These are phyloP conservation scores for Xylota sylvarum DNA, from an alignment of 2,888 invertebrate species.

Conservation along the genomic window DNA sequence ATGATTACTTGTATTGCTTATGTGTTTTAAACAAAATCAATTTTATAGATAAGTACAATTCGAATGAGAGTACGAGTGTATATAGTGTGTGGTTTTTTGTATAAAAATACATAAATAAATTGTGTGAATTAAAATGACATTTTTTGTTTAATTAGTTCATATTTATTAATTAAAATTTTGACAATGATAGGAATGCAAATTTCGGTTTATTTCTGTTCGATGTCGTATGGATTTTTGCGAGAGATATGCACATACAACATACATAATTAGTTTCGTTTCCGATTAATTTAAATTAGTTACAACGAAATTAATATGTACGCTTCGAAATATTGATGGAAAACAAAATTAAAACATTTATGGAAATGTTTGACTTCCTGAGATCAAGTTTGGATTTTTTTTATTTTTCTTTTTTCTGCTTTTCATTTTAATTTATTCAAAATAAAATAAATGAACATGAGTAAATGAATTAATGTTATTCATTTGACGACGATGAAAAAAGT, in stretches of 20 bases:
- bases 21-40: slow-evolving; percentile 45
- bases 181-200: slow-evolving; percentile 79
- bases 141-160: slow-evolving; percentile 67
- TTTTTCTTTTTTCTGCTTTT: slow-evolving; percentile 6
- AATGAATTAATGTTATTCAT: slow-evolving; percentile 48
- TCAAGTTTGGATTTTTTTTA: slow-evolving; percentile 52
- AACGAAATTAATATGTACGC: slow-evolving; percentile 62
- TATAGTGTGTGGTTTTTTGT: slow-evolving; percentile 55
- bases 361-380: slow-evolving; percentile 73
- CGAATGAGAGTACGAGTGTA: slow-evolving; percentile 77
- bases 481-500: slow-evolving; percentile 66
- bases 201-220: slow-evolving; percentile 51
- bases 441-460: slow-evolving; percentile 47
- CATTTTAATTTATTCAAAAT: slow-evolving; percentile 29
- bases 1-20: slow-evolving; percentile 58
- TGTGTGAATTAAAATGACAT: slow-evolving; percentile 76
- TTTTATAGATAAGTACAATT: slow-evolving; percentile 54
- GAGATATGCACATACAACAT: slow-evolving; percentile 21
- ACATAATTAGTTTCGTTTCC: slow-evolving; percentile 36
- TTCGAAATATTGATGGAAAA: slow-evolving; percentile 38
- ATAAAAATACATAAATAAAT: slow-evolving; percentile 77
- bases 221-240: slow-evolving; percentile 52
- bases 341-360: slow-evolving; percentile 42
- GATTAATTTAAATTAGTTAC: slow-evolving; percentile 33
- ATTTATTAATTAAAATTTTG: slow-evolving; percentile 75